These are phyloP conservation scores for Melinaea menophilus DNA, from an alignment of 2,888 invertebrate species.

Conservation along the genomic window DNA sequence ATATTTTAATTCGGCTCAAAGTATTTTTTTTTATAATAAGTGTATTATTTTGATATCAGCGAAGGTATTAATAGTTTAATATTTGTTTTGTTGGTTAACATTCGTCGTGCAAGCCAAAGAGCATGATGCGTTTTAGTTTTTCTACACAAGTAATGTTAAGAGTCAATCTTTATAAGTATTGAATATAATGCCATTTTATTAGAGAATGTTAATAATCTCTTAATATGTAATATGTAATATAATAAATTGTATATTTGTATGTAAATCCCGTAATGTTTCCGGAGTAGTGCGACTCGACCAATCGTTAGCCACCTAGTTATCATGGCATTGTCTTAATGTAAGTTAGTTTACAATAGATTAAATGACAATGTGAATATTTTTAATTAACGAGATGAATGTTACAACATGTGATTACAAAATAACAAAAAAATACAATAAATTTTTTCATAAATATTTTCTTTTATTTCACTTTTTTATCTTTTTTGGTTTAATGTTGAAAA, in stretches of 20 bases:
- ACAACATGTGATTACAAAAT: conserved; percentile 80
- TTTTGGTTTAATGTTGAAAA: too few relatives aligned
- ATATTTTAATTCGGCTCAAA: conserved; percentile 50
- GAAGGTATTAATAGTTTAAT: conserved; percentile 61
- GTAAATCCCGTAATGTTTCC: conserved; percentile 63
- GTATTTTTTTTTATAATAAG: conserved; percentile 34
- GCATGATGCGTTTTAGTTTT: conserved; percentile 76
- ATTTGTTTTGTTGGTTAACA: conserved; percentile 55
- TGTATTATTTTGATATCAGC: conserved; percentile 22
- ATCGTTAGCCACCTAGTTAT: conserved; percentile 69
- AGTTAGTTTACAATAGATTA: conserved; percentile 80
- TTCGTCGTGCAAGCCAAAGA: conserved; percentile 78
- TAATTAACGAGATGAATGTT: conserved; percentile 81
- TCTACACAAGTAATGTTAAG: conserved; percentile 71
- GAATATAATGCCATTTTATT: conserved; percentile 75
- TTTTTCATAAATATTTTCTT: conserved; percentile 64
- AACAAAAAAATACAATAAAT: conserved; percentile 80
- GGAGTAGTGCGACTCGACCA: conserved; percentile 73
- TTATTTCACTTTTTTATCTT: conserved; percentile 22
- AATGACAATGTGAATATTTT: conserved; percentile 83
- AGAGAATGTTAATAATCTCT: conserved; percentile 67
- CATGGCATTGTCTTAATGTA: conserved; percentile 75
- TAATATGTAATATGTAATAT: conserved; percentile 69
- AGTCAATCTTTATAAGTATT: conserved; percentile 65
- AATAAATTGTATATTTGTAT: conserved; percentile 75